Conservation (phyloP, 2,113 vertebrate species). For the Nyctereutes procyonoides region DNA sequence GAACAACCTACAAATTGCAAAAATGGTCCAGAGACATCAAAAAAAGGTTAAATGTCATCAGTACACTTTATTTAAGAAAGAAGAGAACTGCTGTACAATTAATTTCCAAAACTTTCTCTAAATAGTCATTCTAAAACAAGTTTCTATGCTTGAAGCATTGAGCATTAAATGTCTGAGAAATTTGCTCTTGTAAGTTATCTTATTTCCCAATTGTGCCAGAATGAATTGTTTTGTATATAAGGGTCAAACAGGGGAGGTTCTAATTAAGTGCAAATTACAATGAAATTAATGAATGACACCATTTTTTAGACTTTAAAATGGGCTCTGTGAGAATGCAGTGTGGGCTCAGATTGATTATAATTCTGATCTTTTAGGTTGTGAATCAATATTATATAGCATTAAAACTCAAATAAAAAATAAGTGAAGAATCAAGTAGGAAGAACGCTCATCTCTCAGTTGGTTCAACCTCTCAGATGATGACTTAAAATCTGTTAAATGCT, state of each 20-base stretch:
- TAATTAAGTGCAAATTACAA: slow-evolving; percentile 64
- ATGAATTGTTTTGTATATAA: not conserved
- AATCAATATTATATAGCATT: slow-evolving; percentile 60
- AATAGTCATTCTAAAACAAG: not conserved
- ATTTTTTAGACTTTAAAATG: slow-evolving; percentile 65
- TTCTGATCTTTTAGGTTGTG: slow-evolving; percentile 63
- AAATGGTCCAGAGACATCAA: not conserved
- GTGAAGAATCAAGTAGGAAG: slow-evolving; percentile 44
- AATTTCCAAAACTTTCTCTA: not conserved
- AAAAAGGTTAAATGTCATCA: not conserved
- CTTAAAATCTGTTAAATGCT: slow-evolving; percentile 49
- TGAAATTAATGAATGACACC: slow-evolving; percentile 67
- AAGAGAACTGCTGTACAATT: not conserved
- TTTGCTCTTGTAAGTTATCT: not conserved
- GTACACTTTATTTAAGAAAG: not conserved
- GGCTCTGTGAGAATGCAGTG: slow-evolving; percentile 30
- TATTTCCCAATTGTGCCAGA: not conserved
- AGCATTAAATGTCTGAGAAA: not conserved
- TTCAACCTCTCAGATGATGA: slow-evolving; percentile 63
- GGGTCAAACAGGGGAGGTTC: not conserved
- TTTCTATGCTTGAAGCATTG: not conserved
- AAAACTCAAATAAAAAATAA: slow-evolving; percentile 74
- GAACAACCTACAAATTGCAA: too few relatives aligned
- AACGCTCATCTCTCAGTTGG: slow-evolving; percentile 42
- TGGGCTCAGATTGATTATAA: slow-evolving; percentile 60